Evolutionary conservation across 2,113 vertebrate genomes (phyloP).

Genomic region (Pipra filicauda): DNA sequence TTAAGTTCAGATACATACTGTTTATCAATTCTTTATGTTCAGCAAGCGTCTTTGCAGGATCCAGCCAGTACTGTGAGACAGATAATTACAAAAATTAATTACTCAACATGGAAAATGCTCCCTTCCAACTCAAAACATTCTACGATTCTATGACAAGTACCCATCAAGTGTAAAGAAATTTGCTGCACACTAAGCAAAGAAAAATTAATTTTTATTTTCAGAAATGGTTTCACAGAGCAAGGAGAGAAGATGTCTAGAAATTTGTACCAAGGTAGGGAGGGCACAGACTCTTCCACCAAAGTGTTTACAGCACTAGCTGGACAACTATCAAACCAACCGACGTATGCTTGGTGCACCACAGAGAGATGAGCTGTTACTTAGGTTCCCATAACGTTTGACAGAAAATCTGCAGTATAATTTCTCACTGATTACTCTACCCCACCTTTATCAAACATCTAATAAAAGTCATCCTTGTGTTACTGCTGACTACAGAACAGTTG

Average conservation of each 20-base stretch:
- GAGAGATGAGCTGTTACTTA: neutral
- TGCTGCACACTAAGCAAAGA: neutral
- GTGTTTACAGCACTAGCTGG: neutral
- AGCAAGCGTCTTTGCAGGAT: slow-evolving; percentile 85
- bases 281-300: neutral
- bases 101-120: neutral
- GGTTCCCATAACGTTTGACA: neutral
- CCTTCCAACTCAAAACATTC: neutral
- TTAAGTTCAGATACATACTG: slow-evolving; percentile 79
- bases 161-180: neutral
- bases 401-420: neutral
- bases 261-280: neutral
- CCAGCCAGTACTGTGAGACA: slow-evolving; percentile 87
- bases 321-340: neutral
- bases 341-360: rapidly evolving
- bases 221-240: neutral
- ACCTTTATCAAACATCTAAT: neutral
- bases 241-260: neutral
- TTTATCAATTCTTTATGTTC: slow-evolving; percentile 90
- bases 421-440: neutral
- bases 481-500: neutral
- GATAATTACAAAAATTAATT: slow-evolving; percentile 24
- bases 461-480: neutral
- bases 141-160: neutral
- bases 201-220: neutral